phyloP scores from a whole-genome alignment of 2,113 vertebrate species.

The Eulemur macaco region DNA sequence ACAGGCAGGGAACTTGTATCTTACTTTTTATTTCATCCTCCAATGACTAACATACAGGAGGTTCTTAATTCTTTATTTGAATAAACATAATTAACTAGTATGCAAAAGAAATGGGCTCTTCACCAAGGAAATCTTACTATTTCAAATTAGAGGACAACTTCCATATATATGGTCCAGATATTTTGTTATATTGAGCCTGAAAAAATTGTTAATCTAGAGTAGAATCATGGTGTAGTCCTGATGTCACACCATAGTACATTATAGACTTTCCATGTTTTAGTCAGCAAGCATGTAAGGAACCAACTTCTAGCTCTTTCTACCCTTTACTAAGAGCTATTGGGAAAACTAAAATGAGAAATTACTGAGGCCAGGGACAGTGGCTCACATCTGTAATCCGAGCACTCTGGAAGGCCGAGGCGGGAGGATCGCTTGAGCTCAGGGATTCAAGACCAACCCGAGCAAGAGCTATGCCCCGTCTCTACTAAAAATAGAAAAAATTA shows the following conservation, averaged over 20 bases:
- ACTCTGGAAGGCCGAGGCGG: no score
- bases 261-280: neutral
- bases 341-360: conserved; percentile 7
- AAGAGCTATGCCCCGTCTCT: no score
- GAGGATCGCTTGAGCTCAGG: no score
- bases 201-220: conserved; percentile 19
- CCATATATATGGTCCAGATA: neutral
- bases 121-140: conserved; percentile 34
- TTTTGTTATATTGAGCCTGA: neutral
- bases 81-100: conserved; percentile 4
- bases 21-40: neutral
- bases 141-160: conserved; percentile 36
- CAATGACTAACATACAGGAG: neutral
- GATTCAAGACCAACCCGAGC: no score
- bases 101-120: neutral
- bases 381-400: no score
- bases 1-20: neutral
- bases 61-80: conserved; percentile 50
- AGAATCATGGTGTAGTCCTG: neutral
- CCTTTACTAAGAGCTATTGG: neutral
- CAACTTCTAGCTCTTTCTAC: neutral
- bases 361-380: neutral
- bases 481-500: no score
- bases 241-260: neutral
- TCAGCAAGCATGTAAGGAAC: neutral